Percentiles rank a stretch among this genome's conserved stretches.
phyloP scores from a whole-genome alignment of 2,888 invertebrate genomes.

The Drosophila prostipennis region DNA sequence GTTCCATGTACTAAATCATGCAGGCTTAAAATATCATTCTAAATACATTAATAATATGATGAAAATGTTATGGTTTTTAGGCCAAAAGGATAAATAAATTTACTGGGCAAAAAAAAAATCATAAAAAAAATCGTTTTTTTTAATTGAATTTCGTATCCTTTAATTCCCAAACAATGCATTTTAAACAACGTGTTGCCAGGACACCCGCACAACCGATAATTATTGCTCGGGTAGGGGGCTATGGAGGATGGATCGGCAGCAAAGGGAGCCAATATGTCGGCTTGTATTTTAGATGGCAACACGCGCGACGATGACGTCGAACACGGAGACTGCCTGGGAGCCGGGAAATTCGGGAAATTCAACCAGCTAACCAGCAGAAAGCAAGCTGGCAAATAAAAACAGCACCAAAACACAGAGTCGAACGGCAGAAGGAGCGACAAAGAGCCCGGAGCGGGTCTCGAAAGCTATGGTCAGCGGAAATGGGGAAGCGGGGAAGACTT shows the following conservation, averaged over 20 bases:
- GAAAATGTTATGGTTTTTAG: too few relatives aligned
- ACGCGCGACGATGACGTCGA: conserved; percentile 47
- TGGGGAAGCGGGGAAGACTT: not conserved
- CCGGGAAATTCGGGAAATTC: conserved; percentile 62
- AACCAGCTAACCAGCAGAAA: conserved; percentile 75
- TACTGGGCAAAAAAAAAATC: too few relatives aligned
- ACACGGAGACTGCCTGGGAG: conserved; percentile 17
- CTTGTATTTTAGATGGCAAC: conserved; percentile 69
- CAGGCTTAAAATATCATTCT: too few relatives aligned
- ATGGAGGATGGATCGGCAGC: conserved; percentile 13
- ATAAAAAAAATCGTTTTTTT: too few relatives aligned
- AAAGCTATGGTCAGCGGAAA: not conserved
- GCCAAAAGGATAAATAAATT: too few relatives aligned
- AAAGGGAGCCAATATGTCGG: conserved; percentile 59
- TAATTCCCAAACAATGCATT: conserved; percentile 58
- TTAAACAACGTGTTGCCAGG: conserved; percentile 62
- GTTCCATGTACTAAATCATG: too few relatives aligned
- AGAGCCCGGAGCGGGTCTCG: not conserved
- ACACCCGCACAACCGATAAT: conserved; percentile 18
- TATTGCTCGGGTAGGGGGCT: conserved; percentile 24
- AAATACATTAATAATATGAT: too few relatives aligned
- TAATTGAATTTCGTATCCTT: not conserved
- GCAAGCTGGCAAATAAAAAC: conserved; percentile 76
- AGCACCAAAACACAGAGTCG: conserved; percentile 30
- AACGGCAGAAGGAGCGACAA: conserved; percentile 10